Base-by-base conservation (phyloP, 2,797 vertebrate species). In the Neosilurus hyrtlii region DNA sequence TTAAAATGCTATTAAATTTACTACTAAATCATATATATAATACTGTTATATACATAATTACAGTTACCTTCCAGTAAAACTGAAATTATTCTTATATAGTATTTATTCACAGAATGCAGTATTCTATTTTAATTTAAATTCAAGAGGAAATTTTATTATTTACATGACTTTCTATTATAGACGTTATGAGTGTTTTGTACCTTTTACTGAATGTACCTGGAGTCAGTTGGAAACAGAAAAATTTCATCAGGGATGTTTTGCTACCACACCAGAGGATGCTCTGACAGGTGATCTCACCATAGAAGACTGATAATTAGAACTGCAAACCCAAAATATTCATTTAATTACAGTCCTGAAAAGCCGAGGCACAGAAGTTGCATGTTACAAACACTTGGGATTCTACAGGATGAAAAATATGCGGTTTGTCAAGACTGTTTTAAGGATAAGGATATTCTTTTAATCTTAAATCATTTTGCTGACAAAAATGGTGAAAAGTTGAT, bases 151-250 rank as follows among this genome's bases (percentile, higher is more conserved):
- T 74, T 54, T 65, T 9, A 68, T 3, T 12, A 10, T 72, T 54
- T n/a, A 54, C 3, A 26, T 54, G 9, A 15, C n/a, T 24, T 71
- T 71, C 49, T 51, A 24, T 52, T 22, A 73, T 18, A 16, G 15
- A 30, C 4, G 10, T 56, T 15, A 18, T 3, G 3, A 56, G 52
- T 30, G 51, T 56, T 73, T 73, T 57, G 86, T 65, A 80, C 77
- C 77, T 84, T 82, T 82, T 68, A 76, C 78, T 30, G 62, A 81
- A 80, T 20, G 74, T 56, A 75, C 4, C 20, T 79, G 72, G 24
- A 72, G 24, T 43, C n/a, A 26, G 51, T 11, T 72, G 7, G 20
- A 70, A 70, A 74, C 67, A 6, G 8, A 54, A 37, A 83, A 63
- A 16, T 54, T 54, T 87, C 54, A 77, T 84, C 51, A 82, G 16